phyloP scores from a whole-genome alignment of 2,888 invertebrate genomes.

The Dryobota labecula region DNA sequence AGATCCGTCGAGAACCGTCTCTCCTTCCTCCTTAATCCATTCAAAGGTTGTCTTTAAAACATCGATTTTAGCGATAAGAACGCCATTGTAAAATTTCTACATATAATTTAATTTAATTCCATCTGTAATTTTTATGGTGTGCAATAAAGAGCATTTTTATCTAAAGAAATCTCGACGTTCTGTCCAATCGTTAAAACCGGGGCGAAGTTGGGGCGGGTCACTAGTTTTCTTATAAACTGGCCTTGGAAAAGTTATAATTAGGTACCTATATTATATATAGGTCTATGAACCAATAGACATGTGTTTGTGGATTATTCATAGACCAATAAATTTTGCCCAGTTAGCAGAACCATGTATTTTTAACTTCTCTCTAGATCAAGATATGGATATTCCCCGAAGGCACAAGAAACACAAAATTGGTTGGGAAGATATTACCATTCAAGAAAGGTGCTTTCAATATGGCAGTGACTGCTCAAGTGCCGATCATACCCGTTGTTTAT shows the following conservation, averaged over 20 bases:
- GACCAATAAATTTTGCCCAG: not conserved
- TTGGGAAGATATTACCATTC: constrained; percentile 89
- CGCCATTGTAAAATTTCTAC: too few relatives aligned
- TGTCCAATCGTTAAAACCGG: too few relatives aligned
- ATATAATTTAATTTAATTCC: too few relatives aligned
- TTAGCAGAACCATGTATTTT: not conserved
- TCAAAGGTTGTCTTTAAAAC: too few relatives aligned
- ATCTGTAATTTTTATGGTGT: too few relatives aligned
- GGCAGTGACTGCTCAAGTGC: constrained; percentile 90
- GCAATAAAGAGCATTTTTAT: too few relatives aligned
- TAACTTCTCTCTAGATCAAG: constrained; percentile 74
- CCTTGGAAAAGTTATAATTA: too few relatives aligned
- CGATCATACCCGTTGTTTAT: constrained; percentile 91
- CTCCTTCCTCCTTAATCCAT: too few relatives aligned
- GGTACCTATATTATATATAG: too few relatives aligned
- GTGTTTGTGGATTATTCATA: not conserved
- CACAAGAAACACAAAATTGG: constrained; percentile 83
- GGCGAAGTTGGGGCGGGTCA: not conserved
- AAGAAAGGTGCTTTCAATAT: constrained; percentile 92
- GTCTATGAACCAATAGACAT: not conserved
- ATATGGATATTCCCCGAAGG: constrained; percentile 92
- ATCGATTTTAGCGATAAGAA: too few relatives aligned
- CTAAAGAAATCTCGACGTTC: too few relatives aligned
- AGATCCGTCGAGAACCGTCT: too few relatives aligned
- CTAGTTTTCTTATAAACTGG: not conserved